These are phyloP conservation scores for Fulmarus glacialis DNA, from an alignment of 2,113 vertebrate species.

Conservation along the genomic window DNA sequence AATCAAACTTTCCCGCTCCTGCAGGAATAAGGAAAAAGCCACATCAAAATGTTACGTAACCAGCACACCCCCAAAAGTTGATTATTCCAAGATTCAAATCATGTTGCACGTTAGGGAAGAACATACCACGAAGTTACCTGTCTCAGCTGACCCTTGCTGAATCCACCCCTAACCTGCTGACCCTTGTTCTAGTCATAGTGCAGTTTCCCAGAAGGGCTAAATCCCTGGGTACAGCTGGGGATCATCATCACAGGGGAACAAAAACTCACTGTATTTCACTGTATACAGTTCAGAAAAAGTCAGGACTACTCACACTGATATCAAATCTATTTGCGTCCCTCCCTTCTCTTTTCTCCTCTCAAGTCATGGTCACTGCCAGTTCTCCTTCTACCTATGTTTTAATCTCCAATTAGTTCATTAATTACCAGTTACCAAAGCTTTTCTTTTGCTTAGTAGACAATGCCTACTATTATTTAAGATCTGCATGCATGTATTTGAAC, in stretches of 20 bases:
- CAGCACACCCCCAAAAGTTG: background rate
- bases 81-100: background rate
- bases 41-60: fast-evolving
- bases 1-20: background rate
- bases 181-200: too few relatives aligned
- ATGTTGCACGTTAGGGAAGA: background rate
- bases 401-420: background rate
- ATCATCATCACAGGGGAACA: background rate
- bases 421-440: background rate
- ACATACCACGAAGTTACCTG: background rate
- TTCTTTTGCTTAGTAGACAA: background rate
- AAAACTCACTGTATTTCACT: background rate
- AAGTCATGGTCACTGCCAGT: background rate
- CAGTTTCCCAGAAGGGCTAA: background rate
- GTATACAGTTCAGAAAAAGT: background rate
- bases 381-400: background rate
- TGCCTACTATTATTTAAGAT: background rate
- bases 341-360: background rate
- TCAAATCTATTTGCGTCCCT: background rate
- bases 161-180: background rate
- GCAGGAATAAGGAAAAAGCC: background rate
- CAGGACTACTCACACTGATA: background rate
- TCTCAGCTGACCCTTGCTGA: background rate
- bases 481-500: fast-evolving
- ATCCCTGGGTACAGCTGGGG: background rate